Conservation (phyloP, 2,888 invertebrate genomes). For the Diloba caeruleocephala region DNA sequence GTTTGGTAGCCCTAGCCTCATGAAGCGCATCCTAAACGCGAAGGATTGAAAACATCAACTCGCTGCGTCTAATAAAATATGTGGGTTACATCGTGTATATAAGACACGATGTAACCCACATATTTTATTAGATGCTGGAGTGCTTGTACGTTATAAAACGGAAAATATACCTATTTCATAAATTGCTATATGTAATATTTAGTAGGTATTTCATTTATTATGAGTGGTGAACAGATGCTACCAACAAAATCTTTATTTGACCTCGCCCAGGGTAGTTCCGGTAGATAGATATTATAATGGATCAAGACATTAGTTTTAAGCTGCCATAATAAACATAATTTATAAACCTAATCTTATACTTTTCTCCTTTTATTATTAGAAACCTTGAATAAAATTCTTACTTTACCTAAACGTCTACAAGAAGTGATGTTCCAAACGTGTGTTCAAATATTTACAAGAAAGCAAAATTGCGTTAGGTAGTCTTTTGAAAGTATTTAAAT, state of each 20-base stretch:
- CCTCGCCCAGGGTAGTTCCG: constrained; percentile 15
- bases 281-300: constrained; percentile 19
- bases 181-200: constrained; percentile 27
- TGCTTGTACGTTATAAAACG: constrained; percentile 25
- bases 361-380: background rate
- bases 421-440: no score
- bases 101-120: constrained; percentile 50
- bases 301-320: constrained; percentile 6
- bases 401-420: no score
- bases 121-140: constrained; percentile 39
- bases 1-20: no score
- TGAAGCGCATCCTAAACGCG: no score
- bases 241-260: constrained; percentile 17
- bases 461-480: no score
- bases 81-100: no score
- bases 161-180: constrained; percentile 35
- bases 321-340: constrained; percentile 14
- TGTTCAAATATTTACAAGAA: no score
- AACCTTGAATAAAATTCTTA: no score
- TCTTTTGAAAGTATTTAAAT: no score
- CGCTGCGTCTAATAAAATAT: constrained; percentile 23
- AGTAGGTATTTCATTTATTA: no score
- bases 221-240: no score
- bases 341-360: background rate
- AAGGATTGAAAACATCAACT: constrained; percentile 20